Percentiles rank a stretch among this genome's conserved stretches.
Evolutionary conservation across 2,113 vertebrate genomes (phyloP).

Genomic region (Rattus rattus): DNA sequence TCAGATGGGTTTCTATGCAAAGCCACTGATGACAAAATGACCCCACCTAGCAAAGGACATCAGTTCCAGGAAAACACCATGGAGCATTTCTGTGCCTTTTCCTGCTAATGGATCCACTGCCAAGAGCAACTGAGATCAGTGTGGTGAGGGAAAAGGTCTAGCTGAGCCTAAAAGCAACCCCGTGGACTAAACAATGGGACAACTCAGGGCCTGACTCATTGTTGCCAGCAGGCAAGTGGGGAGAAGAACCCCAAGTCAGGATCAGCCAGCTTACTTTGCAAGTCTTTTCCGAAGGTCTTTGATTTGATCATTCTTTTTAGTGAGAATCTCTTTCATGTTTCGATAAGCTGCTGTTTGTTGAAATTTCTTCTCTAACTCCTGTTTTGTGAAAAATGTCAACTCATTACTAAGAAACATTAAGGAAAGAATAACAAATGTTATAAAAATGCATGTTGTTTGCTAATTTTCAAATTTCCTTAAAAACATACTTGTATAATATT

Average conservation of each 20-base stretch:
- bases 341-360: slow-evolving; percentile 97
- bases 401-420: background rate
- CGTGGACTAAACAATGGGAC: background rate
- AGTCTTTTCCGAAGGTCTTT: slow-evolving; percentile 94
- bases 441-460: background rate
- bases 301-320: slow-evolving; percentile 97
- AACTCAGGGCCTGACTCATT: background rate
- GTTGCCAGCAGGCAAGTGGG: background rate
- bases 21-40: background rate
- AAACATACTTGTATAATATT: background rate
- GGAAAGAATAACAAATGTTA: background rate
- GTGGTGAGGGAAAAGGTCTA: background rate
- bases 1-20: background rate
- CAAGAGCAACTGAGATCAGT: background rate
- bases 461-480: slow-evolving; percentile 49
- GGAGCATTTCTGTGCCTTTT: accelerated
- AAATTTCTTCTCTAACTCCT: slow-evolving; percentile 98
- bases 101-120: background rate
- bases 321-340: slow-evolving; percentile 98
- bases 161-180: background rate
- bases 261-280: slow-evolving; percentile 88
- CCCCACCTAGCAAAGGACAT: accelerated
- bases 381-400: background rate
- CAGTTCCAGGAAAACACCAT: background rate
- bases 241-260: accelerated